Evolutionary conservation across 2,113 vertebrate genomes (phyloP), one percentile per base, ranked within the genome.

Genomic region (Gymnogyps californianus): DNA sequence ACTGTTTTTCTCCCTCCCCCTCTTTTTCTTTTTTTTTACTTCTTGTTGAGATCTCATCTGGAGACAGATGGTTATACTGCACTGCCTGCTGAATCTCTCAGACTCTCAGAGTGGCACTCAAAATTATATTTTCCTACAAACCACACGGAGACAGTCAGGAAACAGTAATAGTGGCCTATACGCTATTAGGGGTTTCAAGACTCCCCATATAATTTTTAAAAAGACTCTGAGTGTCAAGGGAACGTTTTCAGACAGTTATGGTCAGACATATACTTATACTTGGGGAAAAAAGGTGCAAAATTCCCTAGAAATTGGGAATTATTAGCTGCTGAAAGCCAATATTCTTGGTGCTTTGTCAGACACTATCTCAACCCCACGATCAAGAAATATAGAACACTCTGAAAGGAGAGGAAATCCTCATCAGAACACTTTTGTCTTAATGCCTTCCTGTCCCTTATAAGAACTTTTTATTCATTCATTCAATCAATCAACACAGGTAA

Each of bases 1-100:
- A 34, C 11, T 2, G 0, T 21, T 69, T 28, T 40, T 34, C 38
- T 38, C 8, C 5, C 8, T 13, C 20, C 15, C 11, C 5, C 1
- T 5, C 2, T 7, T 32, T 47, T 26, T 25, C 25, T 47, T 11
- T 3, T 1, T 26, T 15, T 28, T 12, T 55, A 18, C 15, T 25
- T 55, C 34, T 52, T 69, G 16, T 6, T 83, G 47, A 85, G 71
- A 77, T 49, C 86, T 89, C 51, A 59, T 77, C 46, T 67, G 76
- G 58, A 90, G 24, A 47, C 59, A 77, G 20, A 74, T 17, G 13
- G 40, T 54, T 31, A 70, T 12, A 77, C n/a, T 21, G 3, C 58
- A 58, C 40, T 46, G 67, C 64, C 52, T 61, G 54, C 42, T 78
- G 58, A 76, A 55, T 47, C 29, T 82, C 52, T 90, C 54, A 59